Evolutionary conservation across 2,888 invertebrate species (phyloP).

Genomic region (Matsumyia berberina): DNA sequence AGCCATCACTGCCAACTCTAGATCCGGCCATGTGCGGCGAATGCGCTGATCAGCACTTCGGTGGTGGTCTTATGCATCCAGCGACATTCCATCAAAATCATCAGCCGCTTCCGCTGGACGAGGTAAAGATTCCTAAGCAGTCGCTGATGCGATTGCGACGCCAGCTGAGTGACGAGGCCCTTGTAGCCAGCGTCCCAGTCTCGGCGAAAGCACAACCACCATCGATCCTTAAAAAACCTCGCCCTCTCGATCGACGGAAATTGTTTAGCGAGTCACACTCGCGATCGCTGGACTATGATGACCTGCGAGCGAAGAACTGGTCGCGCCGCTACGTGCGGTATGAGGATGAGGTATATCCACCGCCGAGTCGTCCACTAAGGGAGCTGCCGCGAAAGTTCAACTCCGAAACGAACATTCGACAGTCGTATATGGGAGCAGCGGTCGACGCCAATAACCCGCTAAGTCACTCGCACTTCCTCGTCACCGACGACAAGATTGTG

Average conservation of each 20-base stretch:
- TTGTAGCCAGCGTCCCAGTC: constrained; percentile 82
- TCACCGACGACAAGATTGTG: constrained; percentile 84
- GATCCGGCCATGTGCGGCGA: constrained; percentile 83
- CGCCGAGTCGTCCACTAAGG: constrained; percentile 72
- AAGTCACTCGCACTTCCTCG: constrained; percentile 84
- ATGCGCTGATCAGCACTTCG: constrained; percentile 83
- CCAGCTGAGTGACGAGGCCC: constrained; percentile 82
- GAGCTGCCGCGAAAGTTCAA: constrained; percentile 81
- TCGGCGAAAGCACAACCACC: constrained; percentile 81
- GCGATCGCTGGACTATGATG: constrained; percentile 83
- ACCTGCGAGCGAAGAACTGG: constrained; percentile 83
- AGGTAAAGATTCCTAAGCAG: constrained; percentile 81
- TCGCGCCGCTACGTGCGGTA: constrained; percentile 83
- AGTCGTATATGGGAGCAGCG: constrained; percentile 83
- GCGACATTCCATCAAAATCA: constrained; percentile 25
- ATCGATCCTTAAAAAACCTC: constrained; percentile 83
- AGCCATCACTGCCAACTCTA: constrained; percentile 82
- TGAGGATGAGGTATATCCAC: constrained; percentile 81
- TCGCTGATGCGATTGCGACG: constrained; percentile 81
- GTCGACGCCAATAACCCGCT: constrained; percentile 82
- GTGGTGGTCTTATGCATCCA: constrained; percentile 81
- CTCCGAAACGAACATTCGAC: constrained; percentile 84
- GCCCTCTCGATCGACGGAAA: constrained; percentile 81
- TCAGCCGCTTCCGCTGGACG: constrained; percentile 79
- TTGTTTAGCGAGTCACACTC: constrained; percentile 82